Conservation (phyloP, 2,113 vertebrate species). For the Nipponia nippon region DNA sequence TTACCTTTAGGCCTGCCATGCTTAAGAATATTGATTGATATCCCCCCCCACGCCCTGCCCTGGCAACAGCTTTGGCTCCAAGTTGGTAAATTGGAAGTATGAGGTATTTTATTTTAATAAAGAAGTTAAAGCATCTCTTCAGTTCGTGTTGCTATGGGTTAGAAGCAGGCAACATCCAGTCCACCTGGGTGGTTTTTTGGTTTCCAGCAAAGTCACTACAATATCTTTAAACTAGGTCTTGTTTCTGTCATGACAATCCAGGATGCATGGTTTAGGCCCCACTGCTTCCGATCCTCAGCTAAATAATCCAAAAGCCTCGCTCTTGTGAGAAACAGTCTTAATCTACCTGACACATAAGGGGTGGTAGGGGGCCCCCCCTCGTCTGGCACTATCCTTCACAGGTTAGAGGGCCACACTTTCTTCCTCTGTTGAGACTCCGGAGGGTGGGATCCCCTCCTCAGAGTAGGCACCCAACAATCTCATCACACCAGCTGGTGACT, state of each 20-base stretch:
- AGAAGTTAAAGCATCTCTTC: not conserved
- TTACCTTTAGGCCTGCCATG: not conserved
- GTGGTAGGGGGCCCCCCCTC: accelerated
- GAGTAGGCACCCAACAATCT: not conserved
- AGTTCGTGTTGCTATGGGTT: not conserved
- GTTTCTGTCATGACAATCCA: not conserved
- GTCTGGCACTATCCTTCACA: accelerated
- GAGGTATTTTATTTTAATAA: not conserved
- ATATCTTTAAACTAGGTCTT: not conserved
- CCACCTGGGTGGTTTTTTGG: not conserved
- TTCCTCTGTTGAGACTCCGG: not conserved
- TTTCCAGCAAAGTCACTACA: not conserved
- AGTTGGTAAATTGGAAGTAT: not conserved
- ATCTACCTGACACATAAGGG: not conserved
- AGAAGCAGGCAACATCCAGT: not conserved
- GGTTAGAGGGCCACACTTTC: not conserved
- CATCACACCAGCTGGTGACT: not conserved
- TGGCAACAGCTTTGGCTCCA: not conserved
- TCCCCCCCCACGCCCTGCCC: not conserved
- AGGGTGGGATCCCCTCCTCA: not conserved
- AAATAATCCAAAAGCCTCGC: not conserved
- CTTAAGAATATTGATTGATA: not conserved
- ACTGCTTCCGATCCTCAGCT: accelerated
- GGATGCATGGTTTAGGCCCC: not conserved
- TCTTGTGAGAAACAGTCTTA: not conserved